A percentile compares a stretch with the other conserved stretches of the same genome.
phyloP scores from a whole-genome alignment of 2,888 invertebrate species.

The Scaptomyza reducta region DNA sequence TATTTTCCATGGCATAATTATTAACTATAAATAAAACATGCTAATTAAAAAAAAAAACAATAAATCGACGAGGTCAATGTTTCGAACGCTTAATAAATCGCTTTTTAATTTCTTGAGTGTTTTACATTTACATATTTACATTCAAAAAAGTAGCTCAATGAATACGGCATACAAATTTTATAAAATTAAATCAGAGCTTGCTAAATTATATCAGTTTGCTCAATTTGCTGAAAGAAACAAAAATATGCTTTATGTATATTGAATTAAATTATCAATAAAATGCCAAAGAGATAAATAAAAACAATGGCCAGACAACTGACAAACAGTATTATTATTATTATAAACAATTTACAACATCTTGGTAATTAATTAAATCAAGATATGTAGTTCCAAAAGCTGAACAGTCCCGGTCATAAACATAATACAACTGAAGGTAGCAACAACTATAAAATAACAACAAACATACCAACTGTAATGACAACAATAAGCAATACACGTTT shows the following conservation, averaged over 20 bases:
- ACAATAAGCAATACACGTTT: slow-evolving; percentile 39
- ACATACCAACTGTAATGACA: not conserved
- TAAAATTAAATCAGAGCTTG: slow-evolving; percentile 11
- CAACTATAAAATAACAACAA: slow-evolving; percentile 10
- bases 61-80: slow-evolving; percentile 9
- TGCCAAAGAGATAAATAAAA: slow-evolving; percentile 24
- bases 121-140: not conserved
- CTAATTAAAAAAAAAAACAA: not conserved
- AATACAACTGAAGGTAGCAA: slow-evolving; percentile 12
- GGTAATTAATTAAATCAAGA: slow-evolving; percentile 71
- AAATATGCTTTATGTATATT: no score
- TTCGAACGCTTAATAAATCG: not conserved
- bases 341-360: slow-evolving; percentile 68
- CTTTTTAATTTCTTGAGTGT: not conserved
- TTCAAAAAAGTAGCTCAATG: not conserved
- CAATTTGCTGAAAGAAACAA: no score
- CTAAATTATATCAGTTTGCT: slow-evolving; percentile 5
- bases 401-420: slow-evolving; percentile 1
- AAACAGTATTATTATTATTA: slow-evolving; percentile 46
- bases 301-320: slow-evolving; percentile 28
- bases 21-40: slow-evolving; percentile 4
- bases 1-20: slow-evolving; percentile 1
- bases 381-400: not conserved
- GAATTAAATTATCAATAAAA: slow-evolving; percentile 54
- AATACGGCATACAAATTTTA: slow-evolving; percentile 12